Conservation (phyloP, 2,888 invertebrate genomes). For the Venusia cambrica region DNA sequence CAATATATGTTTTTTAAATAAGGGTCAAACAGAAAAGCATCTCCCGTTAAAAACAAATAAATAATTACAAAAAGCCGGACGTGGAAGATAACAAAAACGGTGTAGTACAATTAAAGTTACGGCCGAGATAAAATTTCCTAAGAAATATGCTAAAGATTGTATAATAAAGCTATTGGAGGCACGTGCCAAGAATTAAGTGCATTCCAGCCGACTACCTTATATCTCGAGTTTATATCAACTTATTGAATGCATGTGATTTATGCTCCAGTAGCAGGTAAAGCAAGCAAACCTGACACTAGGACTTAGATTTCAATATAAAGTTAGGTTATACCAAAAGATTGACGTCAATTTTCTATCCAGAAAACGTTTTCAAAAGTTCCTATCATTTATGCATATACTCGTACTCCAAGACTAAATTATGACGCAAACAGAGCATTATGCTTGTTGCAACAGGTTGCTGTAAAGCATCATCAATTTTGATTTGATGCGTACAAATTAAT, state of each 20-base stretch:
- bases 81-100: conserved; percentile 57
- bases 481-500: conserved; percentile 19
- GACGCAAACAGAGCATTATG: conserved; percentile 33
- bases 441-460: conserved; percentile 3
- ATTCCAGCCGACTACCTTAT: conserved; percentile 47
- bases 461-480: conserved; percentile 13
- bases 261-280: too few relatives aligned
- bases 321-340: too few relatives aligned
- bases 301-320: too few relatives aligned
- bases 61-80: conserved; percentile 52
- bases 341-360: too few relatives aligned
- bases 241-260: conserved; percentile 66
- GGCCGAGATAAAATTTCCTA: conserved; percentile 51
- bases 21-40: conserved; percentile 49
- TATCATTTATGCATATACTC: too few relatives aligned
- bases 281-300: too few relatives aligned
- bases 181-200: conserved; percentile 61
- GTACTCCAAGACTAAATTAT: conserved; percentile 40
- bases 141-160: conserved; percentile 59
- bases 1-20: too few relatives aligned
- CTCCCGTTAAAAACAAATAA: conserved; percentile 56
- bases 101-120: conserved; percentile 68
- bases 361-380: too few relatives aligned
- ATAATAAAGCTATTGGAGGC: conserved; percentile 66
- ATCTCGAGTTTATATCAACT: conserved; percentile 55